A percentile compares a stretch with the other conserved stretches of the same genome.
Evolutionary conservation across 2,888 invertebrate species (phyloP).

Genomic region (Plemyria rubiginata): DNA sequence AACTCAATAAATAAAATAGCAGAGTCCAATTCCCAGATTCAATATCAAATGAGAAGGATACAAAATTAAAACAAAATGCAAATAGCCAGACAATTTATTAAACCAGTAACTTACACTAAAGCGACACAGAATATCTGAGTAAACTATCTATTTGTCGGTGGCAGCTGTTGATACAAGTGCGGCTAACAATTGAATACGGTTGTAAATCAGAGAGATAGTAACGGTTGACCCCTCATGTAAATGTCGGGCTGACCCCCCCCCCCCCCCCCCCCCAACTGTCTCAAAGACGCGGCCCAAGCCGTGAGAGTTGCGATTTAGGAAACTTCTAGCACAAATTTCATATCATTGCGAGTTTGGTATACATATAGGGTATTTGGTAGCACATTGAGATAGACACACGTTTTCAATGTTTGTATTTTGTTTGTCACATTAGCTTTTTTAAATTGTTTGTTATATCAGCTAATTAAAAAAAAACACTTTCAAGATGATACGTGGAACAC

Average conservation of each 20-base stretch:
- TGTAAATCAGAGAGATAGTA: slow-evolving; percentile 79
- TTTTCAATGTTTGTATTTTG: too few relatives aligned
- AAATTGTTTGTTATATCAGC: too few relatives aligned
- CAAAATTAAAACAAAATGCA: slow-evolving; percentile 24
- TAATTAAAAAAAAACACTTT: too few relatives aligned
- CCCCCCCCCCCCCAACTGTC: slow-evolving; percentile 62
- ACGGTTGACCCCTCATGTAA: slow-evolving; percentile 76
- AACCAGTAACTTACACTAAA: slow-evolving; percentile 36
- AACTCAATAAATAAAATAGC: neutral
- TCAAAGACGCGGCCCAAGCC: slow-evolving; percentile 55
- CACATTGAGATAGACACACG: neutral
- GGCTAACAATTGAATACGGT: slow-evolving; percentile 80
- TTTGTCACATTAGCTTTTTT: too few relatives aligned
- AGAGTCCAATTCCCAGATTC: neutral
- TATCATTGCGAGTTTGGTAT: neutral
- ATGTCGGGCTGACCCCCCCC: slow-evolving; percentile 65
- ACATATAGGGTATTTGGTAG: neutral
- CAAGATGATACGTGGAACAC: too few relatives aligned
- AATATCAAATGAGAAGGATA: slow-evolving; percentile 5
- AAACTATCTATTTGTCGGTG: slow-evolving; percentile 67
- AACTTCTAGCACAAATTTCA: slow-evolving; percentile 8
- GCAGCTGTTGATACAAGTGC: slow-evolving; percentile 79
- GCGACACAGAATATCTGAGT: slow-evolving; percentile 49
- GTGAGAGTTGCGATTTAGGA: slow-evolving; percentile 47
- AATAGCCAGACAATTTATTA: slow-evolving; percentile 34